Conservation (phyloP, 2,113 vertebrate species). For the Istiophorus platypterus region DNA sequence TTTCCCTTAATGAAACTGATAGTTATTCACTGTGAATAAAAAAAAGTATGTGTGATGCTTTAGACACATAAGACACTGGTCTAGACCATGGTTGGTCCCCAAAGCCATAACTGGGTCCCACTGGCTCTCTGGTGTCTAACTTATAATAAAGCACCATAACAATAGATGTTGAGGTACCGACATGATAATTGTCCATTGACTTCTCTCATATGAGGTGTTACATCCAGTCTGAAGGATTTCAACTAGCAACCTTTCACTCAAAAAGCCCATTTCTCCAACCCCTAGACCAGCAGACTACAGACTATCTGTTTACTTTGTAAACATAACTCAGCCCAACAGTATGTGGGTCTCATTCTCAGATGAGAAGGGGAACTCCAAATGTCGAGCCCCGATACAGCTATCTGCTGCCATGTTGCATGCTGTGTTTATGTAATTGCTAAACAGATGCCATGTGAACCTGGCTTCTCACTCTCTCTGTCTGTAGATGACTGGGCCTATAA, state of each 20-base stretch:
- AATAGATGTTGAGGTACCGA: not conserved
- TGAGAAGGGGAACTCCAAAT: constrained; percentile 68
- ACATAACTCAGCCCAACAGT: constrained; percentile 14
- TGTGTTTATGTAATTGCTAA: constrained; percentile 75
- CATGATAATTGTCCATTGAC: not conserved
- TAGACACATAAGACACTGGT: no score
- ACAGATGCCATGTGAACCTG: constrained; percentile 44
- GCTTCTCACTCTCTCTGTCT: constrained; percentile 63
- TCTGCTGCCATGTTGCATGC: constrained; percentile 35
- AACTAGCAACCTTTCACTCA: not conserved
- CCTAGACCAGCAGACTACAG: not conserved
- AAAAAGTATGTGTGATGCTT: no score
- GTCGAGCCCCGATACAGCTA: not conserved
- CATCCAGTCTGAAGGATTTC: not conserved
- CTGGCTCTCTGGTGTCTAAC: not conserved
- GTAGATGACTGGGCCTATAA: constrained; percentile 80
- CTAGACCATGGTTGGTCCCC: no score
- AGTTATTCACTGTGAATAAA: no score
- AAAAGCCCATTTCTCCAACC: not conserved
- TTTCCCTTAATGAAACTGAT: no score
- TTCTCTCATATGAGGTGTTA: not conserved
- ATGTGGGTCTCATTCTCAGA: constrained; percentile 31
- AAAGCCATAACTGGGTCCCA: not conserved
- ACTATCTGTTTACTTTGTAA: constrained; percentile 48
- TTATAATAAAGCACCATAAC: not conserved